Evolutionary conservation across 1,140 invertebrate genomes (phyloP).

Genomic region (Drosophila nannoptera): DNA sequence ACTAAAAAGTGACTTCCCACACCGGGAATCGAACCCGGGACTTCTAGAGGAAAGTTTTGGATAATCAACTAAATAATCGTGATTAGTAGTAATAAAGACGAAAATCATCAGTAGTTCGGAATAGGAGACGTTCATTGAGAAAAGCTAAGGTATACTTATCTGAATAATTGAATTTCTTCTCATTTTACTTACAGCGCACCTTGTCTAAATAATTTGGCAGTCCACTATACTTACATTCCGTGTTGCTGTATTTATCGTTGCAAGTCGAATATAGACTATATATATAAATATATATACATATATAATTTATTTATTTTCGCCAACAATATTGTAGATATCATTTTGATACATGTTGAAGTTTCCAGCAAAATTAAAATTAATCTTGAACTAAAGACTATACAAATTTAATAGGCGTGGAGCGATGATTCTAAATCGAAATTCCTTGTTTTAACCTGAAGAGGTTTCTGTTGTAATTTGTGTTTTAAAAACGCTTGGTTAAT

Average conservation of each 20-base stretch:
- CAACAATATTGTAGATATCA: conserved; percentile 33
- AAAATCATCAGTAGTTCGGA: no score
- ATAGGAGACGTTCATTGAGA: neutral
- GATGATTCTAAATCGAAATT: conserved; percentile 29
- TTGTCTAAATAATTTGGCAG: conserved; percentile 28
- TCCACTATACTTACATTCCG: conserved; percentile 52
- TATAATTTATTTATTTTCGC: conserved; percentile 19
- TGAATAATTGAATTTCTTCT: neutral
- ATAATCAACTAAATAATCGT: no score
- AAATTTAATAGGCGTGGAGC: conserved; percentile 10
- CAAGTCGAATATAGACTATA: conserved; percentile 31
- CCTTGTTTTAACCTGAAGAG: conserved; percentile 24
- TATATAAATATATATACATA: conserved; percentile 41
- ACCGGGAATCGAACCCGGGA: conserved; percentile 92
- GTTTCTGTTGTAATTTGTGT: conserved; percentile 22
- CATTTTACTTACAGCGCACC: conserved; percentile 23
- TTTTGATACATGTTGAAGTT: conserved; percentile 18
- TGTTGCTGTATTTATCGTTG: conserved; percentile 66
- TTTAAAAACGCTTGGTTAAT: conserved; percentile 30
- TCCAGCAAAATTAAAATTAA: conserved; percentile 9
- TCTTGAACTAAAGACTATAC: conserved; percentile 6
- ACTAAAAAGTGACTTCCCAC: conserved; percentile 81
- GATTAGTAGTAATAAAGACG: no score
- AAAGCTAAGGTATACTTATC: neutral
- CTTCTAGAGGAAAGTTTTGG: conserved; percentile 87